phyloP scores from a whole-genome alignment of 2,797 vertebrate species.

The Sebastes dallii region DNA sequence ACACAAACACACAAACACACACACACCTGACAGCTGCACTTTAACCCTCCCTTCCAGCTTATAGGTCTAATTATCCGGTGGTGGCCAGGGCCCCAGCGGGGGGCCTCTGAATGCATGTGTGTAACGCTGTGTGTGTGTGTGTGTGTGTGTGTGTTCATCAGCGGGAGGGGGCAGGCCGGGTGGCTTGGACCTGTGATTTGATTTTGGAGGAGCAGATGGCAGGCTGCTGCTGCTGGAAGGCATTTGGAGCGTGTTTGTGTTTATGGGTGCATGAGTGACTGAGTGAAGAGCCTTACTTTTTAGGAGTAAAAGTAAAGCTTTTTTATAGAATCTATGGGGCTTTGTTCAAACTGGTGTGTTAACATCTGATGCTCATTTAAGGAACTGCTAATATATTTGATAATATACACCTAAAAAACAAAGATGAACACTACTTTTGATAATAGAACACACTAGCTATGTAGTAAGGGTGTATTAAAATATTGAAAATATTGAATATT shows the following conservation, averaged over 20 bases:
- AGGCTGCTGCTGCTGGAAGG: constrained; percentile 70
- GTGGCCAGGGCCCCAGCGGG: constrained; percentile 75
- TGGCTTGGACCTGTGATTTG: constrained; percentile 78
- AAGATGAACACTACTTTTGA: neutral
- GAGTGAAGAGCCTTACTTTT: constrained; percentile 1
- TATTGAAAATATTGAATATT: too few relatives aligned
- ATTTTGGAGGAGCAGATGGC: constrained; percentile 88
- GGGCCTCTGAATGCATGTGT: constrained; percentile 45
- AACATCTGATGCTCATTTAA: neutral
- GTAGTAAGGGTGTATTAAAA: too few relatives aligned
- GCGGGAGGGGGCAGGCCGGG: constrained; percentile 58
- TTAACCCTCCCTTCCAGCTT: constrained; percentile 77
- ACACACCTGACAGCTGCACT: constrained; percentile 89
- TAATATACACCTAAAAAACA: neutral
- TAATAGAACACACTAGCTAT: fast-evolving
- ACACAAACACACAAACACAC: constrained; percentile 12
- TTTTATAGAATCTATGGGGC: neutral
- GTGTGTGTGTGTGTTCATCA: neutral
- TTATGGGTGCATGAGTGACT: constrained; percentile 17
- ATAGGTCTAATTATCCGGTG: constrained; percentile 87
- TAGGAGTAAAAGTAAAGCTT: constrained; percentile 6
- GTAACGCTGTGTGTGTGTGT: constrained; percentile 18
- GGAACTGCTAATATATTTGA: neutral
- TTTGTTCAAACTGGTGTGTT: neutral
- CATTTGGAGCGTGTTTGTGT: constrained; percentile 32